Conservation (phyloP, 2,888 invertebrate genomes). For the Nomada goodeniana region DNA sequence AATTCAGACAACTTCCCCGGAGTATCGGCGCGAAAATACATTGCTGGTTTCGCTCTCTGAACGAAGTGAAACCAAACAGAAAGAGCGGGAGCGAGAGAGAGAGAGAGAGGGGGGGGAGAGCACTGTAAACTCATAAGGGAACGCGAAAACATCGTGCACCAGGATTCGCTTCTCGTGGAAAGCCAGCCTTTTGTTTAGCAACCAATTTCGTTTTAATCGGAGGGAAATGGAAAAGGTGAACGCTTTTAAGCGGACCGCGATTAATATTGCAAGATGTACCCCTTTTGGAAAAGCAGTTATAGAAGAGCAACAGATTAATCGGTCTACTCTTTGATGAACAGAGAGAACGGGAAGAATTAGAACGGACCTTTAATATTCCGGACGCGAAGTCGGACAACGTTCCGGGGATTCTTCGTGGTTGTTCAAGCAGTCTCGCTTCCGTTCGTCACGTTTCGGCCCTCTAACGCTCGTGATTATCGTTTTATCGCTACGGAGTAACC, state of each 20-base stretch:
- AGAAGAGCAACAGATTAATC: background rate
- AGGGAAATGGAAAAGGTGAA: background rate
- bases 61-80: background rate
- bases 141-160: background rate
- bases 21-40: slow-evolving; percentile 14
- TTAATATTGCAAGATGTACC: slow-evolving; percentile 40
- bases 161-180: background rate
- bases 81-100: background rate
- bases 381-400: background rate
- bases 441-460: slow-evolving; percentile 30
- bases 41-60: background rate
- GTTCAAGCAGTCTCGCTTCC: background rate
- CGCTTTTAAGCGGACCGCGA: background rate
- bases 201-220: slow-evolving; percentile 33
- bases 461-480: slow-evolving; percentile 23
- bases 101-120: too few species aligned
- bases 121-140: background rate
- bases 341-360: slow-evolving; percentile 3
- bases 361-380: slow-evolving; percentile 41
- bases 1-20: background rate
- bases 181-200: background rate
- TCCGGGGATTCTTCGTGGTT: slow-evolving; percentile 7
- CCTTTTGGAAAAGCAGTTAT: background rate
- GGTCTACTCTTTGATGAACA: background rate
- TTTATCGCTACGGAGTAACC: background rate